Evolutionary conservation across 2,888 invertebrate species (phyloP).

Genomic region (Ligdia adustata): DNA sequence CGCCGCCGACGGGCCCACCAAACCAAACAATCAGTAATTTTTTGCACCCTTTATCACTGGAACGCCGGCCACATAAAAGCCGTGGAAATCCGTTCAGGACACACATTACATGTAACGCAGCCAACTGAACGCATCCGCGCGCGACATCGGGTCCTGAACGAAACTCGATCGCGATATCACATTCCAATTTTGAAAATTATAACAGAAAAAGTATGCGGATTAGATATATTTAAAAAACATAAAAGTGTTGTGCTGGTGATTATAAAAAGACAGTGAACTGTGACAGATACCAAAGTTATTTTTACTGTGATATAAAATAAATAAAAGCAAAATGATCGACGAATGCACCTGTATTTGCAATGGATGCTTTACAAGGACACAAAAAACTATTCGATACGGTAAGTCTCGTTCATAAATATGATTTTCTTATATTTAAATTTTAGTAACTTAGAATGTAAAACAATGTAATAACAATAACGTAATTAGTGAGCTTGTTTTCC

Average conservation of each 20-base stretch:
- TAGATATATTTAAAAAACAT: constrained; percentile 18
- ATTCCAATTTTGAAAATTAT: constrained; percentile 44
- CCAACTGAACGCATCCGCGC: constrained; percentile 72
- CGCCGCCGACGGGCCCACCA: constrained; percentile 64
- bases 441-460: no score
- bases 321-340: constrained; percentile 54
- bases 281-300: constrained; percentile 47
- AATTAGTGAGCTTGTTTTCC: constrained; percentile 9
- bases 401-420: constrained; percentile 42
- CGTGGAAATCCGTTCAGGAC: constrained; percentile 79
- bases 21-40: constrained; percentile 79
- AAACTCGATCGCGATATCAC: constrained; percentile 42
- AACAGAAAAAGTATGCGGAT: constrained; percentile 28
- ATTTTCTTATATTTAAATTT: constrained; percentile 8
- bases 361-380: constrained; percentile 57
- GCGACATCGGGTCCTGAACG: constrained; percentile 58
- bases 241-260: constrained; percentile 56
- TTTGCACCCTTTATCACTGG: constrained; percentile 81
- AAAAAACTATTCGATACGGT: constrained; percentile 56
- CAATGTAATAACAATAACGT: no score
- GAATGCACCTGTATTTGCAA: constrained; percentile 56
- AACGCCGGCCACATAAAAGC: constrained; percentile 78
- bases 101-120: constrained; percentile 77
- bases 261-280: constrained; percentile 37
- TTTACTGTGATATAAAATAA: constrained; percentile 68